Evolutionary conservation across 2,888 invertebrate species (phyloP), one percentile per base, ranked within the genome.

Genomic region (Polydrusus tereticollis): DNA sequence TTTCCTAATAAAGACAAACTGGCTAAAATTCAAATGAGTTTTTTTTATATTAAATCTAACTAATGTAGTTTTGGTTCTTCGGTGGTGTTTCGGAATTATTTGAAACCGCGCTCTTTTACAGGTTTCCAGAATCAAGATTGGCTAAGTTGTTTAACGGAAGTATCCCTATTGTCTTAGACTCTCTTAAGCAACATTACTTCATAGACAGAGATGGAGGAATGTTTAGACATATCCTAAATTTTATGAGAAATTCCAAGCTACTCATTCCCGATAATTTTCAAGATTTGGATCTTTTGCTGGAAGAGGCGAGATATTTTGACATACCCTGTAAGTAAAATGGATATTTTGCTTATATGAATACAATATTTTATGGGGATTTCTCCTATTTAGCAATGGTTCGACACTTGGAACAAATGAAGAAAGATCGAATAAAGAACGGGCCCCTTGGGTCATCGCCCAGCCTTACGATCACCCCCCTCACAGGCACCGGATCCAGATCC

Each of bases 181-280:
- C 95, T 3, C 87, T 98, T 78, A 98, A 98, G 86, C 98, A 98
- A 84, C 98, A 99, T 85, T 99, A 99, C 86, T 99, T 99, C 88
- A 97, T 99, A 81, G 99, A 99, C 87, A 90, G 99, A 58, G 99
- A 99, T 84, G 98, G 99, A 2, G 95, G 94, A 77, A 96, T 98
- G 94, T 99, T 99, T 87, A 91, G 98, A 20, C 97, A 99, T 85
- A 96, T 99, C 82, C 89, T 99, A 75, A 98, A 98, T 88, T 99
- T 95, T 86, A 92, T 99, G 90, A 90, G 99, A 81, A 95, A 97
- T 85, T 94, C 95, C 72, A 91, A 93, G 80, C 90, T 98, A 64
- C 87, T 96, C 74, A 90, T 98, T 79, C 96, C 98, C 0, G 92
- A 93, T 21, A 92, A 94, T 84, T 98, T 98, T 85, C 88, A 91